Evolutionary conservation across 2,888 invertebrate species (phyloP), one percentile per base, ranked within the genome.

Genomic region (Malacosoma neustria): DNA sequence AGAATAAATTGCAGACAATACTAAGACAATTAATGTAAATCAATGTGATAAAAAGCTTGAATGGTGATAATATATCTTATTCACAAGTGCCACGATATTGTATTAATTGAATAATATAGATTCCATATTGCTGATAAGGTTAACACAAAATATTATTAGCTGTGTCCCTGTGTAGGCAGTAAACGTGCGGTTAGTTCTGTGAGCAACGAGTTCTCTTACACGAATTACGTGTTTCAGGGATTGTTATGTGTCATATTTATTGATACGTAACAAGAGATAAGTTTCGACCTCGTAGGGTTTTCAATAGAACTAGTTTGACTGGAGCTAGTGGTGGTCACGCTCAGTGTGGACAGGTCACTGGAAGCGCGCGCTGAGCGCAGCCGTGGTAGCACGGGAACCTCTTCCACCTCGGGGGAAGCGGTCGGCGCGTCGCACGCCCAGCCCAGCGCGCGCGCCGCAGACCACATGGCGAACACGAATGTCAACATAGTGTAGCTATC

Each of bases 401-500:
- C 85, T 42, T 85, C 85, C 41, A 63, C 61, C 40, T 81, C 80
- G 38, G 79, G 79, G 32, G 80, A 68, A 41, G 57, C 42, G 40
- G 67, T 57, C 45, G 48, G 58, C 37, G 56, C 54, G 37, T 74
- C 77, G 61, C 67, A 65, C 48, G 72, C 57, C 79, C 75, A 77
- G 60, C 85, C 77, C 58, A 89, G 75, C 74, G 88, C 89, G 68
- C 89, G 89, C 63, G 89, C 87, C 51, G 87, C 84, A 60, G 88
- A 87, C 89, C 89, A 89, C 76, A 88, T 74, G 72, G 89, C 85
- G 62, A 89, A 87, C 59, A 89, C 84, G 61, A 89, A 70, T 62
- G 89, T 89, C 74, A 90, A 76, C 90, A 90, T 90, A 43, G 49
- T 61, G 57, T 59, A 48, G 51, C 69, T 77, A 76, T 53, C 76